A percentile compares a stretch with the other conserved stretches of the same genome.
These are phyloP conservation scores for Pelecanus crispus DNA, from an alignment of 2,113 vertebrate species.

Conservation along the genomic window DNA sequence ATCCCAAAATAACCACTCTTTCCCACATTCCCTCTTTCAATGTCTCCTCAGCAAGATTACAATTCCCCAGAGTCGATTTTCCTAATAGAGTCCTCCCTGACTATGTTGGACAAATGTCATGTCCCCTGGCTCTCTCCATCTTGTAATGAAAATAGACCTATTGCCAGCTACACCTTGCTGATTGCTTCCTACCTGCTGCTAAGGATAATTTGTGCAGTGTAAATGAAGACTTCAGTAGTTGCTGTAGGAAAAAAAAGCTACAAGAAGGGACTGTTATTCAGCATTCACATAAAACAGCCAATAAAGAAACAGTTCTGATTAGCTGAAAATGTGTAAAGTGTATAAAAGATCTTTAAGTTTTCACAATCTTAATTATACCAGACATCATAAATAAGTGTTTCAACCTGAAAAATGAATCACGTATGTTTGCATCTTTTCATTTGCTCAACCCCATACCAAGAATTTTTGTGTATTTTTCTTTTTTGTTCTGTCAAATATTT, in stretches of 20 bases:
- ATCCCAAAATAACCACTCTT: background rate
- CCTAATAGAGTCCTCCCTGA: conserved; percentile 14
- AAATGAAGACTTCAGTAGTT: conserved; percentile 68
- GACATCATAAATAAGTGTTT: background rate
- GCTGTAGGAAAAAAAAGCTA: background rate
- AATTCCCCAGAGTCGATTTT: conserved; percentile 15
- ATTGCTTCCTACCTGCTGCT: conserved; percentile 68
- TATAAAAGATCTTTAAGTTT: background rate
- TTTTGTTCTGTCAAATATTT: background rate
- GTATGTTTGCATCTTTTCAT: background rate
- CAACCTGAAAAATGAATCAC: background rate
- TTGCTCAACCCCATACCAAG: background rate
- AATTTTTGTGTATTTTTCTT: background rate
- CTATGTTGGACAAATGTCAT: conserved; percentile 58
- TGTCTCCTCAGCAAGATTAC: background rate
- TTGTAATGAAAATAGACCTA: conserved; percentile 60
- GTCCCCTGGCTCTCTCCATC: conserved; percentile 38
- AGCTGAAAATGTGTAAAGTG: background rate
- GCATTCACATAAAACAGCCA: background rate
- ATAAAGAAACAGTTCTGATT: conserved; percentile 1
- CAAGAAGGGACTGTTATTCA: conserved; percentile 10
- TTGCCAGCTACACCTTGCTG: conserved; percentile 58
- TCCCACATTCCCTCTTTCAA: background rate
- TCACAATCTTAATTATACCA: background rate
- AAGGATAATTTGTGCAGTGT: conserved; percentile 66